These are phyloP conservation scores for Trichonephila inaurata DNA, from an alignment of 1,140 invertebrate species.

Conservation along the genomic window DNA sequence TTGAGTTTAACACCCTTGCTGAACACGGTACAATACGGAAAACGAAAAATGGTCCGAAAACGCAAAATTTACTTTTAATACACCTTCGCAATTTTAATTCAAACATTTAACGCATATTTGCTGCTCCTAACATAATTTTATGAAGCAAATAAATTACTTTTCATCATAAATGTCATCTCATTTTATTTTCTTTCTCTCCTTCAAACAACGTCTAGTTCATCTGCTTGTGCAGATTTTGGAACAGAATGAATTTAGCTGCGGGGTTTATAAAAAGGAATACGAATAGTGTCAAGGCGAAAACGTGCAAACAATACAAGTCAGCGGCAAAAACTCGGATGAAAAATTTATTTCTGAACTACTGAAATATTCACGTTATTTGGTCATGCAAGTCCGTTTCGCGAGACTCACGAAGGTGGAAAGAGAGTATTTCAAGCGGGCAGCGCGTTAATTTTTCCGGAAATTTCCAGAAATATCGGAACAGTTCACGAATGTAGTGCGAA, in stretches of 20 bases:
- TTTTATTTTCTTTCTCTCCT: no score
- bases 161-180: no score
- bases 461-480: background rate
- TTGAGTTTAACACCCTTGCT: no score
- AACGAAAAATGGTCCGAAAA: no score
- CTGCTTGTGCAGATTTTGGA: background rate
- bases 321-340: background rate
- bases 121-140: no score
- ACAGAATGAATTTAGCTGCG: background rate
- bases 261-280: background rate
- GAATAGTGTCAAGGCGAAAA: constrained; percentile 66
- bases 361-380: constrained; percentile 48
- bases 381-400: constrained; percentile 41
- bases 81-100: no score
- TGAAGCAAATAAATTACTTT: no score
- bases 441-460: background rate
- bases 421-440: constrained; percentile 11
- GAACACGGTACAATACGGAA: no score
- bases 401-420: background rate
- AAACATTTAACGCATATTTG: no score
- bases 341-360: constrained; percentile 37
- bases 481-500: background rate
- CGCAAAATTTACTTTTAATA: no score
- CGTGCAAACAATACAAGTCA: constrained; percentile 38
- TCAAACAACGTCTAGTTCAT: background rate